These are phyloP conservation scores for Podilymbus podiceps DNA, from an alignment of 2,113 vertebrate genomes.

Conservation along the genomic window DNA sequence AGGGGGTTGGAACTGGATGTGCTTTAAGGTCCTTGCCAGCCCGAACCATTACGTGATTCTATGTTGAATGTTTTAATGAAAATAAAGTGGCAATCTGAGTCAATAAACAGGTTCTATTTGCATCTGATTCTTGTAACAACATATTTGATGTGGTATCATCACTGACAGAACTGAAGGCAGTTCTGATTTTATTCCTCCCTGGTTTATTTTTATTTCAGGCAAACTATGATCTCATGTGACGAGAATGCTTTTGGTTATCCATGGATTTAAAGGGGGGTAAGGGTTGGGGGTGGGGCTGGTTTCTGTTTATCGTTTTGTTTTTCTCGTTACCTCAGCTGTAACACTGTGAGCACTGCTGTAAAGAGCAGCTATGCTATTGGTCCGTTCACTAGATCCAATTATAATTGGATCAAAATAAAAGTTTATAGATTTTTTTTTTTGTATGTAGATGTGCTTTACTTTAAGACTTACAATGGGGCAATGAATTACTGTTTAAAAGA, in stretches of 20 bases:
- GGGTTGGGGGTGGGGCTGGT: neutral
- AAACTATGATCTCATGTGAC: neutral
- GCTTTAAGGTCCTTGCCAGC: too few species aligned
- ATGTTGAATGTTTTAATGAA: neutral
- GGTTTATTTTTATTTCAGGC: neutral
- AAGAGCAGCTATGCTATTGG: neutral
- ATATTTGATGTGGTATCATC: neutral
- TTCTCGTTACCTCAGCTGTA: neutral
- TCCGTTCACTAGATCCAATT: neutral
- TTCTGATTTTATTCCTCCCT: neutral
- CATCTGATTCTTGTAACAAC: neutral
- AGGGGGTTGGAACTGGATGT: too few species aligned
- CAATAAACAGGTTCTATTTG: neutral
- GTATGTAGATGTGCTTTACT: neutral
- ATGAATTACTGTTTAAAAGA: neutral
- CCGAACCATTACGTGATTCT: too few species aligned
- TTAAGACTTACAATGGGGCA: neutral
- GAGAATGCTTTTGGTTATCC: conserved; percentile 42
- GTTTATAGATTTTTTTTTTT: neutral
- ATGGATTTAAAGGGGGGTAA: neutral
- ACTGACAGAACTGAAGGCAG: neutral
- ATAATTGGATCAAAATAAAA: neutral
- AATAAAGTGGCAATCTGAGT: neutral
- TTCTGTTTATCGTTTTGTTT: conserved; percentile 20
- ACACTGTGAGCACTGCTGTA: neutral